phyloP scores from a whole-genome alignment of 2,797 vertebrate species.

The Gymnodraco acuticeps region DNA sequence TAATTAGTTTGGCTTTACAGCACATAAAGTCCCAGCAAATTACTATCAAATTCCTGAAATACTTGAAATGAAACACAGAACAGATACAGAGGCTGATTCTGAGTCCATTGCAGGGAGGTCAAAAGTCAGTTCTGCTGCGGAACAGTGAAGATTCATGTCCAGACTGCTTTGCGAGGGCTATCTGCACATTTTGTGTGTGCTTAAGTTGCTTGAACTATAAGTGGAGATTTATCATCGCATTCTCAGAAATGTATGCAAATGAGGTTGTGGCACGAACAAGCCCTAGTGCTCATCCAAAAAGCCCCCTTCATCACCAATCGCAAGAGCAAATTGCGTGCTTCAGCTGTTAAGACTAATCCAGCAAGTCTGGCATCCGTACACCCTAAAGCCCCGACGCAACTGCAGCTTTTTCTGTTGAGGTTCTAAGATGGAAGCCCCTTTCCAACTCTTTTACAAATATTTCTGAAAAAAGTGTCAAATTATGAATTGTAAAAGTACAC shows the following conservation, averaged over 20 bases:
- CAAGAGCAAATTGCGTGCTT: slow-evolving; percentile 66
- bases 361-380: slow-evolving; percentile 63
- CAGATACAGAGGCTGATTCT: slow-evolving; percentile 30
- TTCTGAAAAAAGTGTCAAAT: slow-evolving; percentile 16
- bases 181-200: slow-evolving; percentile 63
- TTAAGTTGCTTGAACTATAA: slow-evolving; percentile 44
- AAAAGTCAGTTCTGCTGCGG: slow-evolving; percentile 18
- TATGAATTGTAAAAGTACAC: background rate
- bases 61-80: slow-evolving; percentile 18
- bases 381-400: slow-evolving; percentile 45
- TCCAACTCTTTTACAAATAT: slow-evolving; percentile 16
- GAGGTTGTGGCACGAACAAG: slow-evolving; percentile 63
- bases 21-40: slow-evolving; percentile 19
- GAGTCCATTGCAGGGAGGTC: slow-evolving; percentile 21
- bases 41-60: slow-evolving; percentile 38
- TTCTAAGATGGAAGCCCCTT: slow-evolving; percentile 41
- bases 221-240: slow-evolving; percentile 43
- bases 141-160: slow-evolving; percentile 22
- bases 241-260: slow-evolving; percentile 64
- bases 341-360: slow-evolving; percentile 77
- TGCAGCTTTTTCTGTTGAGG: slow-evolving; percentile 53
- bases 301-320: slow-evolving; percentile 63
- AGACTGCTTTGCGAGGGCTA: slow-evolving; percentile 24
- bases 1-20: slow-evolving; percentile 56
- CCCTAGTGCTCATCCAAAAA: slow-evolving; percentile 58